These are phyloP conservation scores for Onychomys torridus DNA, from an alignment of 2,797 vertebrate genomes.

Conservation along the genomic window DNA sequence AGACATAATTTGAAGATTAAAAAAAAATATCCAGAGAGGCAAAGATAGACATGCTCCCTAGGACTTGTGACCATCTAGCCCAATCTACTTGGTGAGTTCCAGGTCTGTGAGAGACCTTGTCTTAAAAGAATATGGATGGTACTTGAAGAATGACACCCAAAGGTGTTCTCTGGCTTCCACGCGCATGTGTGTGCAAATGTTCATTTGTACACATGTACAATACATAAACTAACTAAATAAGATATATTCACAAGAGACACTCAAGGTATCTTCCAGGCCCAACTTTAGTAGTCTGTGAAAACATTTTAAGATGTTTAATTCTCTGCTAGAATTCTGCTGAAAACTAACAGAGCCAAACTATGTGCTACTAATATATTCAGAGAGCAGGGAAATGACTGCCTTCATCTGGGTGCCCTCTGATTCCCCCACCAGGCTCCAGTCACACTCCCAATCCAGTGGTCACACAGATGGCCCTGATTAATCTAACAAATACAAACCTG, in stretches of 20 bases:
- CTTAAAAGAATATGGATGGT: neutral
- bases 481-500: neutral
- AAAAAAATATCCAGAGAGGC: neutral
- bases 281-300: neutral
- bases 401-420: neutral
- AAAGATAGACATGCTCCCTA: neutral
- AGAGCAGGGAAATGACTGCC: too few species aligned
- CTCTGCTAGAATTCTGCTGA: neutral
- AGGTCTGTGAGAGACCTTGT: neutral
- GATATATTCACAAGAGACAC: neutral
- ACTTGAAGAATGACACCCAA: neutral
- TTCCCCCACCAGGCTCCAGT: neutral
- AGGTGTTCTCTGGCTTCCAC: neutral
- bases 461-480: neutral
- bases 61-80: neutral
- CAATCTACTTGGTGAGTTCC: neutral
- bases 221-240: neutral
- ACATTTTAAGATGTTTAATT: slow-evolving; percentile 13
- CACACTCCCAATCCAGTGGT: too few species aligned
- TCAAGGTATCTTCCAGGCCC: neutral
- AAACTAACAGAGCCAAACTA: neutral
- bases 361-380: neutral
- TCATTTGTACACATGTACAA: neutral
- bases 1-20: neutral
- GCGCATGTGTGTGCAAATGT: neutral